Conservation (phyloP, 2,797 vertebrate species). For the Dendrocincla tyrannina region DNA sequence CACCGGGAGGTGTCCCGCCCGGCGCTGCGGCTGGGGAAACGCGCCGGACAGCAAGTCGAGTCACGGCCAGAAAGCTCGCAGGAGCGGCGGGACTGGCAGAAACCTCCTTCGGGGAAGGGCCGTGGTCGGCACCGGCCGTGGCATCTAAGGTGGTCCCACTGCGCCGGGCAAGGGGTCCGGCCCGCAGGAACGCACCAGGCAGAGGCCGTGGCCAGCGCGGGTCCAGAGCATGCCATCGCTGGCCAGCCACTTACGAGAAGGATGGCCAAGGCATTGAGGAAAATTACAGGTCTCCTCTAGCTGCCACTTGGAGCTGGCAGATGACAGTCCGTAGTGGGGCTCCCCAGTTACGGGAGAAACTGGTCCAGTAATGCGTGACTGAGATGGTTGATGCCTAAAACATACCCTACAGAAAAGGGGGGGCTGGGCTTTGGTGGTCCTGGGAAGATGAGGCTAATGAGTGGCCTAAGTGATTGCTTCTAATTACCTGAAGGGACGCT, state of each 20-base stretch:
- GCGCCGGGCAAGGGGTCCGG: neutral
- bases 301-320: neutral
- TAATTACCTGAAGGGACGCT: neutral
- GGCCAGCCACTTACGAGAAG: neutral
- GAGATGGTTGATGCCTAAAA: neutral
- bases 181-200: neutral
- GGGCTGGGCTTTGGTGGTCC: neutral
- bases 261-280: neutral
- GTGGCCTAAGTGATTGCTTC: neutral
- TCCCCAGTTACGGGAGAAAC: neutral
- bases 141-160: neutral
- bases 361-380: neutral
- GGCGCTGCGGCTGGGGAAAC: neutral
- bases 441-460: neutral
- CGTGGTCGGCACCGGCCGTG: neutral
- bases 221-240: neutral
- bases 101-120: neutral
- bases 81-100: neutral
- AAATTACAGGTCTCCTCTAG: neutral
- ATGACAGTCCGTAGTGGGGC: fast-evolving
- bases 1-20: neutral
- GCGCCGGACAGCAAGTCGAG: neutral
- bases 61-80: neutral
- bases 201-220: neutral
- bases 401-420: neutral